Evolutionary conservation across 1,140 invertebrate species (phyloP).

Genomic region (Trachelipus rathkii): DNA sequence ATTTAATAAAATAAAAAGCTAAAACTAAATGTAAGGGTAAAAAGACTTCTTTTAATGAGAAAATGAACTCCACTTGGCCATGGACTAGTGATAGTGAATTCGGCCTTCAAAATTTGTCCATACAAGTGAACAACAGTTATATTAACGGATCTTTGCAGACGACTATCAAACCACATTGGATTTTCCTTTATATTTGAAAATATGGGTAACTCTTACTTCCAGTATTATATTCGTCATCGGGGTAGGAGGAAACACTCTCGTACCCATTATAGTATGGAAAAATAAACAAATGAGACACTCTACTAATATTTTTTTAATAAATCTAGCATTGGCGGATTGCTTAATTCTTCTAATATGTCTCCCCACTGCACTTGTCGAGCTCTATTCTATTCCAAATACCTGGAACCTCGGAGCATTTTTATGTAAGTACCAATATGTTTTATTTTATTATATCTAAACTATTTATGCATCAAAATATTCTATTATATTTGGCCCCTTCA

Average conservation of each 20-base stretch:
- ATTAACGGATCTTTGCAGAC: neutral
- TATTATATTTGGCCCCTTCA: no score
- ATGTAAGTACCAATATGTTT: slow-evolving; percentile 67
- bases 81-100: no score
- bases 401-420: slow-evolving; percentile 84
- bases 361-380: slow-evolving; percentile 82
- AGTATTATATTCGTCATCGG: slow-evolving; percentile 70
- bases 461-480: no score
- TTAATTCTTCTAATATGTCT: slow-evolving; percentile 84
- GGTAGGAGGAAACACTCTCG: slow-evolving; percentile 80
- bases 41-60: no score
- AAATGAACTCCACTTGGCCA: no score
- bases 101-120: no score
- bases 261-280: slow-evolving; percentile 83
- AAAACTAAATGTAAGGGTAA: no score
- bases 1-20: no score
- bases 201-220: neutral
- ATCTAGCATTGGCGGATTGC: slow-evolving; percentile 85
- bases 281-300: slow-evolving; percentile 89
- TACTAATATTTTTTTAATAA: slow-evolving; percentile 90
- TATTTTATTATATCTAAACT: neutral
- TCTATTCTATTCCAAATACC: slow-evolving; percentile 77
- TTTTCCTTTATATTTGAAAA: neutral
- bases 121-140: no score
- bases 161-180: neutral